These are phyloP conservation scores for Gopherus flavomarginatus DNA, from an alignment of 2,113 vertebrate species.

Conservation along the genomic window DNA sequence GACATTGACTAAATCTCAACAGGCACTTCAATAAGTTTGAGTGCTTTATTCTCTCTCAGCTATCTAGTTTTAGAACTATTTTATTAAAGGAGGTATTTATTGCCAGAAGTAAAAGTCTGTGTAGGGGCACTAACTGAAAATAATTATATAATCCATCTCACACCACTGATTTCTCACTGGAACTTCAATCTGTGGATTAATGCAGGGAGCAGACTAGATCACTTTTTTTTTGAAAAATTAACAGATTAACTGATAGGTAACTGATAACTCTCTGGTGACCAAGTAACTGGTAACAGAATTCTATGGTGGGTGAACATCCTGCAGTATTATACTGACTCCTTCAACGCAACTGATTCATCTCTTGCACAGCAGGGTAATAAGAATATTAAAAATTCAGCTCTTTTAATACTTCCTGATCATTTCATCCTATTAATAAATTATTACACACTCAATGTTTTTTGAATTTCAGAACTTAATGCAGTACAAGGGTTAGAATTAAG, in stretches of 20 bases:
- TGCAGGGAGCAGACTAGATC: background rate
- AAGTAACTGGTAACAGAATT: background rate
- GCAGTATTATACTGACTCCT: slow-evolving; percentile 37
- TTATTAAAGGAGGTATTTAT: background rate
- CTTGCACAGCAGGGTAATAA: slow-evolving; percentile 51
- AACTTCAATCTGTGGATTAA: background rate
- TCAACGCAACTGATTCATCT: slow-evolving; percentile 50
- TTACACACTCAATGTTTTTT: slow-evolving; percentile 34
- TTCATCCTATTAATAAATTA: slow-evolving; percentile 62
- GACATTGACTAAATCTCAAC: background rate
- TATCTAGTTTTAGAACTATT: background rate
- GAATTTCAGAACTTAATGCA: slow-evolving; percentile 53
- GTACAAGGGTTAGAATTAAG: slow-evolving; percentile 60
- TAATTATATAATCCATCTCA: background rate
- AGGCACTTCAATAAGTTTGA: background rate
- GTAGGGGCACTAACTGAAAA: background rate
- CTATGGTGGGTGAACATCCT: background rate
- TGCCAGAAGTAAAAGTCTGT: background rate
- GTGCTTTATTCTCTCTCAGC: background rate
- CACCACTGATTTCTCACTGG: background rate
- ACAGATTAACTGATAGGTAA: too few species aligned
- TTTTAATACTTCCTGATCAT: slow-evolving; percentile 68
- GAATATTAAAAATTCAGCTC: slow-evolving; percentile 68
- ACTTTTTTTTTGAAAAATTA: background rate
- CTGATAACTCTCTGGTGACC: too few species aligned